Evolutionary conservation across 2,888 invertebrate species (phyloP), one percentile per base, ranked within the genome.

Genomic region (Pristionchus fissidentatus): DNA sequence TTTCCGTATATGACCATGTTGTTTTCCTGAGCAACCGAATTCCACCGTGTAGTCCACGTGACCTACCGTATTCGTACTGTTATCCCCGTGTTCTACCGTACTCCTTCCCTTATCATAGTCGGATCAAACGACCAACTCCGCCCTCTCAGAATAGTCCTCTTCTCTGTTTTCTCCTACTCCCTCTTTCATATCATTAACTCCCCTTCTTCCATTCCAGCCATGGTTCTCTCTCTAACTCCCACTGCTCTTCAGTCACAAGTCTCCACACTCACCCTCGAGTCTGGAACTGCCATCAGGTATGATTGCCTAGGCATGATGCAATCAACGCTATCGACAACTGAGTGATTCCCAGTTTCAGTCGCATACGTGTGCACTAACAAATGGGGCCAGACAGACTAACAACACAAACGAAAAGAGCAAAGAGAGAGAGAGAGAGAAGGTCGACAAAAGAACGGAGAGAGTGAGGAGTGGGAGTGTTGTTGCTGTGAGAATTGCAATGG

Each of bases 241-340:
- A 4, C 26, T n/a, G 46, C 75, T 26, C 75, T 77, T 57, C 79
- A 79, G 41, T 38, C 79, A 15, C 41, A 79, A 57, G 57, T 79
- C 26, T n/a, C 79, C 1, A 57, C 79, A 29, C 79, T 79, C 13
- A 52, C 55, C 38, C 83, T 90, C 73, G 90, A 90, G 60, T 90
- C 90, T 10, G 89, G 89, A 22, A 84, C 87, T n/a, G 80, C 55
- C 57, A 87, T 91, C 84, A 85, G 83, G 79, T 88, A 84, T 38
- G 87, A 85, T 32, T 85, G 83, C 19, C 86, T 38, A 38, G 8
- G 22, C 35, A 38, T 3, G 13, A 13, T 29, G 29, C 29, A 29
- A 32, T 46, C 49, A 29, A 3, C 8, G 60, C 13, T 8, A 3
- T 32, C 29, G 5, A 10, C 29, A 29, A 26, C n/a, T 57, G 57